Evolutionary conservation across 2,888 invertebrate species (phyloP), one percentile per base, ranked within the genome.

Genomic region (Tetheella fluctuosa): DNA sequence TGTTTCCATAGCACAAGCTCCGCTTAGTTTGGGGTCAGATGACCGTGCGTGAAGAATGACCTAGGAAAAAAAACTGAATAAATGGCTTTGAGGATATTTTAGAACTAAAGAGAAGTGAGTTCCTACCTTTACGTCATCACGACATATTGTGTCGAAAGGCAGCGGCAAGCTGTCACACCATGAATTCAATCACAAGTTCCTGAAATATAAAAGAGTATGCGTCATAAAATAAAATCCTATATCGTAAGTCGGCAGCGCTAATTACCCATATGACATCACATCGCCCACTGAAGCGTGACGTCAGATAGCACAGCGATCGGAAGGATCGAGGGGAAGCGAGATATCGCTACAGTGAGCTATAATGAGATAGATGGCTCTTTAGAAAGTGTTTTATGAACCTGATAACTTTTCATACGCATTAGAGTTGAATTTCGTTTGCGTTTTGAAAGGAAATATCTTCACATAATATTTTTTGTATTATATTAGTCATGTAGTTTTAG

Each of bases 251-350:
- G 7, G 59, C 59, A 64, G 28, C 48, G 67, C 62, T 73, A 73
- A 73, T 73, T 73, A 73, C 65, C 17, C 13, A n/a, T 53, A 25
- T 67, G 64, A 66, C 74, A 67, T 73, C 71, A 75, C 58, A 57
- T 57, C 66, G 59, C 52, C 30, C 76, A 70, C 48, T 73, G 61
- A 58, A 58, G 62, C 63, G 64, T 75, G 68, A 68, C 69, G 76
- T 68, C 65, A 67, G 76, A 75, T 75, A 73, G 58, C 61, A 54
- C 60, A 64, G 57, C 60, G 60, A 73, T 70, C 62, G 63, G 63
- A 54, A 58, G 59, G 57, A 61, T 59, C 48, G 58, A 61, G 53
- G 55, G 30, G 23, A 20, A 10, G 25, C 20, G 48, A 48, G 48
- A 48, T 48, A 20, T 20, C 20, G 17, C 8, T 20, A 48, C 8